Percentiles rank a stretch among this genome's conserved stretches.
Conservation (phyloP, 2,888 invertebrate genomes). For the Athetis lepigone region DNA sequence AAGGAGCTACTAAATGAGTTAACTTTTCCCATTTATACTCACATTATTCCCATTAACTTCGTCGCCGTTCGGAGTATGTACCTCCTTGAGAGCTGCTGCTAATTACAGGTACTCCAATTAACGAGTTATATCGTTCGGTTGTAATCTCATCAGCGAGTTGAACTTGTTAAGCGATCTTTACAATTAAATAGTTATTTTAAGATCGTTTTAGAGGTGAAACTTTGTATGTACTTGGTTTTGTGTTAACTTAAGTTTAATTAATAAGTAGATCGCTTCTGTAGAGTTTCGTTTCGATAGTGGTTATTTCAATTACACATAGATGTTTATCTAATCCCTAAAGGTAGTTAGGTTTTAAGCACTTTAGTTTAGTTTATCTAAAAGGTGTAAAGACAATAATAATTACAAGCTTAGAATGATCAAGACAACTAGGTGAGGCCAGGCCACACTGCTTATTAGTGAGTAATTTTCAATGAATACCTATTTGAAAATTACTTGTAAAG, state of each 20-base stretch:
- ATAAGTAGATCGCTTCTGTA: constrained; percentile 17
- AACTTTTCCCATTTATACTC: constrained; percentile 88
- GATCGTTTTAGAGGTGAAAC: constrained; percentile 26
- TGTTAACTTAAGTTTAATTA: constrained; percentile 28
- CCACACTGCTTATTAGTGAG: too few relatives aligned
- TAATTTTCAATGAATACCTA: too few relatives aligned
- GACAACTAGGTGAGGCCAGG: too few relatives aligned
- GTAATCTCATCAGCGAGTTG: constrained; percentile 71
- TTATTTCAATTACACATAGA: constrained; percentile 5
- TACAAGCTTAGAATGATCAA: neutral
- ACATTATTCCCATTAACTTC: constrained; percentile 87
- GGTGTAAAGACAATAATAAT: neutral
- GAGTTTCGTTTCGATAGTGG: neutral
- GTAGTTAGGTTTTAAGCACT: neutral
- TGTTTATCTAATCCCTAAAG: constrained; percentile 17
- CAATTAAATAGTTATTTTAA: constrained; percentile 58
- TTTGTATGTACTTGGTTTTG: constrained; percentile 32
- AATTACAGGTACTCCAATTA: constrained; percentile 85
- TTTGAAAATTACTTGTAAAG: too few relatives aligned
- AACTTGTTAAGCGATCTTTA: constrained; percentile 71
- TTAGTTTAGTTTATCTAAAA: neutral
- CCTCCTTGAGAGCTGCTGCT: constrained; percentile 78
- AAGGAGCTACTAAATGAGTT: constrained; percentile 81
- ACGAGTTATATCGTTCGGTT: constrained; percentile 78
- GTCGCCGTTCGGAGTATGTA: constrained; percentile 80